These are phyloP conservation scores for Nasonia vitripennis DNA, from an alignment of 1,140 invertebrate genomes.

Conservation along the genomic window DNA sequence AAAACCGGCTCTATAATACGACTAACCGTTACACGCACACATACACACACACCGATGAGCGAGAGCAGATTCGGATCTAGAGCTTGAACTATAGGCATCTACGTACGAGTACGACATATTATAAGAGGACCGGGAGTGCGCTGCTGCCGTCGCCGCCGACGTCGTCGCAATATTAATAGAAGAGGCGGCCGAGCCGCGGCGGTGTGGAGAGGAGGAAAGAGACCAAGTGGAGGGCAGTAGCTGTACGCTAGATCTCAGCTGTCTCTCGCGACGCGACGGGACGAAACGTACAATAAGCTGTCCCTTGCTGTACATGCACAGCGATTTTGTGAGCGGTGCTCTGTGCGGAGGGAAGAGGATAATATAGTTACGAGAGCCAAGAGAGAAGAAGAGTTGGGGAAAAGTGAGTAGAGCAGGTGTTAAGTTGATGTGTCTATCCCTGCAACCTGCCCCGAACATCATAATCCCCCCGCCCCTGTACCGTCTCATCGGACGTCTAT, in stretches of 20 bases:
- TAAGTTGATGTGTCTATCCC: constrained; percentile 40
- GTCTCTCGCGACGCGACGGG: background rate
- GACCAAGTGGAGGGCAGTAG: background rate
- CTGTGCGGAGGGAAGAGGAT: constrained; percentile 16
- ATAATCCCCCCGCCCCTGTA: background rate
- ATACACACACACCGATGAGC: background rate
- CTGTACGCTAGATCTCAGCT: background rate
- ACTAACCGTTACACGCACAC: background rate
- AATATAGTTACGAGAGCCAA: constrained; percentile 2
- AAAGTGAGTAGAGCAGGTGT: constrained; percentile 53
- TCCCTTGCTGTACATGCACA: background rate
- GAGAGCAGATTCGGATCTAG: background rate
- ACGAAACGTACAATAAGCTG: background rate
- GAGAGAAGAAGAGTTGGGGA: constrained; percentile 39
- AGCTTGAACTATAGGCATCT: background rate
- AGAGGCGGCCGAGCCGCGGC: constrained; percentile 6
- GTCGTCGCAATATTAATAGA: constrained; percentile 48
- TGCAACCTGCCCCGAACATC: background rate
- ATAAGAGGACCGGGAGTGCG: constrained; percentile 36
- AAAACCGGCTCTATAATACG: constrained; percentile 8
- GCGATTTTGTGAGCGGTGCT: constrained; percentile 26
- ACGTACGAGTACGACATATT: too few relatives aligned
- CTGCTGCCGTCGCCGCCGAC: constrained; percentile 24
- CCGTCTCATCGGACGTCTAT: background rate
- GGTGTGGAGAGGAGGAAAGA: background rate